Conservation (phyloP, 2,113 vertebrate genomes). For the Tragelaphus scriptus region DNA sequence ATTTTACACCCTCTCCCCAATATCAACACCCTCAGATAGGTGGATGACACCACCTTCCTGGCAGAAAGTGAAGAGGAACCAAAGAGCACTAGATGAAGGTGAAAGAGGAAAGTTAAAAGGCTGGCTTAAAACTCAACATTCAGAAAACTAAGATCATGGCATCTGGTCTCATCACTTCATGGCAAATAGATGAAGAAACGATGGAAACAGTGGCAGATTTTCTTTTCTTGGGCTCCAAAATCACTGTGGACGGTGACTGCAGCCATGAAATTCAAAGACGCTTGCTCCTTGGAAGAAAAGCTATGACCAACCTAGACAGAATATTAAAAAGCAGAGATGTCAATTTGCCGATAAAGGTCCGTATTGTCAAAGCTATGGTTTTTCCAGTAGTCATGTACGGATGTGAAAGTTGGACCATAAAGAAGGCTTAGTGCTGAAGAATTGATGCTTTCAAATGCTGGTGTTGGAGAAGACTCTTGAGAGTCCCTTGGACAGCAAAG, state of each 20-base stretch:
- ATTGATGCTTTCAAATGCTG: background rate
- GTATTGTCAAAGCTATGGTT: background rate
- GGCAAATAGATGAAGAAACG: background rate
- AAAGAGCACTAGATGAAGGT: background rate
- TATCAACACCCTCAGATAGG: background rate
- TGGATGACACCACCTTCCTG: background rate
- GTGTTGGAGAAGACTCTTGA: background rate
- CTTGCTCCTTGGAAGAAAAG: background rate
- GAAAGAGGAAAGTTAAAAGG: background rate
- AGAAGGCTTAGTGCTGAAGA: background rate
- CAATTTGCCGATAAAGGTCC: background rate
- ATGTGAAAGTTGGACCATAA: background rate
- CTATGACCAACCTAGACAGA: background rate
- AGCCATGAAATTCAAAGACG: background rate
- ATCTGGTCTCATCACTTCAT: background rate
- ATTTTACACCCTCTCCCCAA: background rate
- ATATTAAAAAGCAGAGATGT: background rate
- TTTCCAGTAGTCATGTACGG: background rate
- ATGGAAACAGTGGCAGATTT: background rate
- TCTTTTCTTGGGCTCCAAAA: background rate
- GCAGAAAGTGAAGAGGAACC: background rate
- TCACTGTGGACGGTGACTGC: background rate
- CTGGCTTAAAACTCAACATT: background rate
- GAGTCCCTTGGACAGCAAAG: background rate
- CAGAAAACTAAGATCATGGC: background rate